Percentiles rank a stretch among this genome's conserved stretches.
These are phyloP conservation scores for Miniopterus natalensis DNA, from an alignment of 2,113 vertebrate species.

Conservation along the genomic window DNA sequence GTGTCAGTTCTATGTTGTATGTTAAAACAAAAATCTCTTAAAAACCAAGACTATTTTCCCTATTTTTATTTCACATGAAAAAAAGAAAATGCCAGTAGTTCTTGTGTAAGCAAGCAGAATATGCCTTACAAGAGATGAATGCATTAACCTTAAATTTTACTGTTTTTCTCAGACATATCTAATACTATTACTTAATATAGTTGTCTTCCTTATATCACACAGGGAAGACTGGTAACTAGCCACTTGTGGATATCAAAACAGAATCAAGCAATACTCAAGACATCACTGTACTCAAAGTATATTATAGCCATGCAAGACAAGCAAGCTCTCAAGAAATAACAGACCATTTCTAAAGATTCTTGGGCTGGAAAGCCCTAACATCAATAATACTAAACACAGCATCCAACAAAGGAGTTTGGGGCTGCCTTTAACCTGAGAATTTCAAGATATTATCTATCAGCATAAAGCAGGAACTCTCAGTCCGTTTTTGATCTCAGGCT, in stretches of 20 bases:
- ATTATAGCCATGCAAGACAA: conserved; percentile 52
- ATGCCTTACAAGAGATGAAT: conserved; percentile 54
- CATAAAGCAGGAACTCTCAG: neutral
- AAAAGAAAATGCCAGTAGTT: conserved; percentile 68
- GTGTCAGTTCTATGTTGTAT: conserved; percentile 17
- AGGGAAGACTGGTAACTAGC: conserved; percentile 46
- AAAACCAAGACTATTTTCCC: conserved; percentile 59
- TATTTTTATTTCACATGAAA: conserved; percentile 64
- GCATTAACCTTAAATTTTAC: conserved; percentile 56
- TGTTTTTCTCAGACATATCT: neutral
- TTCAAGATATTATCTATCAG: conserved; percentile 6
- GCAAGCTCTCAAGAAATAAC: conserved; percentile 55
- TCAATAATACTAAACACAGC: neutral
- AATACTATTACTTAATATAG: conserved; percentile 14
- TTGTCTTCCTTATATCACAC: conserved; percentile 23
- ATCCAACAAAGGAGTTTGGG: neutral
- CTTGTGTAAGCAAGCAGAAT: conserved; percentile 75
- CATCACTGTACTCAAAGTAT: conserved; percentile 2
- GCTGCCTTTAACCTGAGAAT: conserved; percentile 44
- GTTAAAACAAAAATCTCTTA: conserved; percentile 58
- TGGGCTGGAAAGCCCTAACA: neutral
- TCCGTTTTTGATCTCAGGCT: conserved; percentile 25
- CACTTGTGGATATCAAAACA: conserved; percentile 55
- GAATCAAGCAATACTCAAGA: conserved; percentile 58
- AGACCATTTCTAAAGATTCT: neutral